Conservation (phyloP, 2,113 vertebrate species). For the Dipodomys stephensi region DNA sequence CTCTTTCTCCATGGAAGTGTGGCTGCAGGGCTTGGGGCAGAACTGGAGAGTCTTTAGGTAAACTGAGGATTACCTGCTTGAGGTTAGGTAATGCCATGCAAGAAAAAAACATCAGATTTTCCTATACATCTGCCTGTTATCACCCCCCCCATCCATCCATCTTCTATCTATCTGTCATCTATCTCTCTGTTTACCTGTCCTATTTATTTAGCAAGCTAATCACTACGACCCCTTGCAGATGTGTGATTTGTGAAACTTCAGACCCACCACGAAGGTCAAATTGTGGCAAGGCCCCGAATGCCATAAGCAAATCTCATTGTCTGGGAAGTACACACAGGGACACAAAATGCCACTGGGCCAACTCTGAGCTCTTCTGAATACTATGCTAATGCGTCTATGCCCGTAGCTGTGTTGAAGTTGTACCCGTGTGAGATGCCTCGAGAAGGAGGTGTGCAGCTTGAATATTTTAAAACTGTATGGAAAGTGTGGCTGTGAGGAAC, state of each 20-base stretch:
- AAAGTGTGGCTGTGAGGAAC: rapidly evolving
- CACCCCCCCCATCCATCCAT: neutral
- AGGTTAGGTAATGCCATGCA: neutral
- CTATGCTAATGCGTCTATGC: rapidly evolving
- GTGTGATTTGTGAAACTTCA: neutral
- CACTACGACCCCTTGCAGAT: rapidly evolving
- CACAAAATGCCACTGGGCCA: neutral
- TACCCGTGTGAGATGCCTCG: neutral
- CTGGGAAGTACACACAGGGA: rapidly evolving
- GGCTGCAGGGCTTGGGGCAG: rapidly evolving
- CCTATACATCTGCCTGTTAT: neutral
- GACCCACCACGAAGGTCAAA: neutral
- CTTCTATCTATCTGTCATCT: neutral
- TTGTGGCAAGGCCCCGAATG: too few relatives aligned
- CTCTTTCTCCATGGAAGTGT: neutral
- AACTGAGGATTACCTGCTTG: neutral
- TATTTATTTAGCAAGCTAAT: neutral
- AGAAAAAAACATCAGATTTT: neutral
- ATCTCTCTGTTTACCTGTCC: neutral
- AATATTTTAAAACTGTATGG: neutral
- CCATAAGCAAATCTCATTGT: neutral
- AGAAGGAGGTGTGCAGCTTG: neutral
- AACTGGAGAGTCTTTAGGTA: neutral
- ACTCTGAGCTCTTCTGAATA: neutral
- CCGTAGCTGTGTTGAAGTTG: neutral